Base-by-base conservation (phyloP, 2,888 invertebrate genomes). In the Tanytarsus gracilentus region DNA sequence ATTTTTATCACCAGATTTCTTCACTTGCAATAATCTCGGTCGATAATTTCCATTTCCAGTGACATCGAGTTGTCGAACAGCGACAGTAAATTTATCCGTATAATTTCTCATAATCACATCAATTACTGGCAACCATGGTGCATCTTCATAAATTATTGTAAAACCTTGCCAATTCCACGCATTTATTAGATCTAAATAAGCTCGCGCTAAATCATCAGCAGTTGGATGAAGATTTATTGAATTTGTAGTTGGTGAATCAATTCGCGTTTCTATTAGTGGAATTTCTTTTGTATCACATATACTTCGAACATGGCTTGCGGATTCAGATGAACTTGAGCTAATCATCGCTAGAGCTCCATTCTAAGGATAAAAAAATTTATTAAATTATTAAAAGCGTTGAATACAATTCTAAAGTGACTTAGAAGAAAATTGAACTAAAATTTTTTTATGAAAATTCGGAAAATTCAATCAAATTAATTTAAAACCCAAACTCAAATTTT, bases 61-160 rank as follows among this genome's bases (percentile, higher is more conserved):
- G 30, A 76, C 70, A 36, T 83, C 83, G 27, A 83, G 71, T 65
- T 83, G 81, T 62, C 80, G 79, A 44, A 88, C 66, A 0, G 78
- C 83, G 36, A 83, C 70, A 30, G 78, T 76, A 63, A 77, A 76
- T 8, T 78, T 78, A 14, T 75, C 78, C 0, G 27, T 48, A 9
- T 29, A 58, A 25, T 58, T 48, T 11, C 29, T 48, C 11, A 58
- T 5, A 25, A 58, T 26, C n/a, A 29, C n/a, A 23, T 58, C 58
- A 4, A 48, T 23, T 18, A 58, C 4, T 5, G 44, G 21, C 18
- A 58, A 48, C 60, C 60, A 60, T 26, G 60, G 60, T 11, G 50
- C 23, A 50, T 80, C 80, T 72, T 94, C 91, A 72, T 94, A 96
- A 62, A 96, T 78, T 64, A 96, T 81, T n/a, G 90, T 89, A 69